These are phyloP conservation scores for Xenopus borealis DNA, from an alignment of 2,113 vertebrate species.

Conservation along the genomic window DNA sequence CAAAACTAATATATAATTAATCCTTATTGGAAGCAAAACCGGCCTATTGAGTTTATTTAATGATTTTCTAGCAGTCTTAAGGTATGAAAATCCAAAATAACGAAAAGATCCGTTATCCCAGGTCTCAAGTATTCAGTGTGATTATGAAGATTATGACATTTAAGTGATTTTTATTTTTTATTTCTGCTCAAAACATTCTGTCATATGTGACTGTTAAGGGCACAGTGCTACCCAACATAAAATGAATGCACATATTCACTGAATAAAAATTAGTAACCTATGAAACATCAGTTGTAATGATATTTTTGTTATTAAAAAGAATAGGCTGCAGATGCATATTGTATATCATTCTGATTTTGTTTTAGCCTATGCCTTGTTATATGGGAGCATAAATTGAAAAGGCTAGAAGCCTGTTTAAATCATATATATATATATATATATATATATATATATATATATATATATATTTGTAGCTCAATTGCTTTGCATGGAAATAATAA, in stretches of 20 bases:
- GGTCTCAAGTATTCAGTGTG: too few species aligned
- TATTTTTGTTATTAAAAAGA: constrained; percentile 11
- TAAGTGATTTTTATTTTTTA: too few species aligned
- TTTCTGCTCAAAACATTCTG: too few species aligned
- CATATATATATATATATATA: constrained; percentile 43
- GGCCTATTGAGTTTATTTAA: too few species aligned
- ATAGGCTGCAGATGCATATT: background rate
- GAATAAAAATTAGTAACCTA: background rate
- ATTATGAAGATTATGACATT: too few species aligned
- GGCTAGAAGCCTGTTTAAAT: constrained; percentile 25
- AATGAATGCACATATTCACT: background rate
- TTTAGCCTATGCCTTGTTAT: constrained; percentile 20
- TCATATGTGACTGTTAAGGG: background rate
- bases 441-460: constrained; percentile 46
- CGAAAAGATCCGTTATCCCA: too few species aligned
- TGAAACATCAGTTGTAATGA: background rate
- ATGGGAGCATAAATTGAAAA: constrained; percentile 33
- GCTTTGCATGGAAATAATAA: constrained; percentile 58
- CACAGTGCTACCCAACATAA: background rate
- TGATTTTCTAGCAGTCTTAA: too few species aligned
- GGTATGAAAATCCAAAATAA: too few species aligned
- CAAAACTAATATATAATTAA: too few species aligned
- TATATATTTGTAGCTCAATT: constrained; percentile 55
- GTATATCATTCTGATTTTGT: constrained; percentile 1
- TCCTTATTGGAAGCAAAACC: too few species aligned